These are phyloP conservation scores for Dendroctonus ponderosae DNA, from an alignment of 1,140 invertebrate species.

Conservation along the genomic window DNA sequence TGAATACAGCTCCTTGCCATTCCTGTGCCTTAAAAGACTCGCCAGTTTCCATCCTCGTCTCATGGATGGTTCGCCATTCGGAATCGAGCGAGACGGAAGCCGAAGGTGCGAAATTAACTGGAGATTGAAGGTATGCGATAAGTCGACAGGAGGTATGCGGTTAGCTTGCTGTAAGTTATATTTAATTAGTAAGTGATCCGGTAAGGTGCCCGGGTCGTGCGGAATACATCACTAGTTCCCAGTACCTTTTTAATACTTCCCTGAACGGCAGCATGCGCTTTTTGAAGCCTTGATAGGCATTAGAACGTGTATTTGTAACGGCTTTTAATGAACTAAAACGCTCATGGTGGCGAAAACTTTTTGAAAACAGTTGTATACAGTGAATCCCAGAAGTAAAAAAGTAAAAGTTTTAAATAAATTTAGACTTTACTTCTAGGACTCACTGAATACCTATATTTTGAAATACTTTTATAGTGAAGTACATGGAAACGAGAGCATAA, in stretches of 20 bases:
- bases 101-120: slow-evolving; percentile 36
- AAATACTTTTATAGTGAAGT: too few relatives aligned
- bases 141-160: slow-evolving; percentile 36
- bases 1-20: slow-evolving; percentile 31
- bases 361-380: too few relatives aligned
- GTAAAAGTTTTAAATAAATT: too few relatives aligned
- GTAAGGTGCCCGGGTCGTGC: slow-evolving; percentile 30
- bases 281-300: slow-evolving; percentile 3
- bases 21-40: slow-evolving; percentile 25
- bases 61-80: neutral
- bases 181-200: slow-evolving; percentile 38
- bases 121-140: slow-evolving; percentile 36
- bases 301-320: neutral
- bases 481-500: too few relatives aligned
- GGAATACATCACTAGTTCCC: slow-evolving; percentile 29
- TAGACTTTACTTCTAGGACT: too few relatives aligned
- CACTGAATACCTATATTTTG: too few relatives aligned
- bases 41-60: slow-evolving; percentile 1
- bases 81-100: slow-evolving; percentile 9
- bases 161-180: slow-evolving; percentile 35
- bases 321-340: too few relatives aligned
- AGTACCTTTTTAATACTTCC: slow-evolving; percentile 32
- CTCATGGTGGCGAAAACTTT: too few relatives aligned
- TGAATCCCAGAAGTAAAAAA: too few relatives aligned
- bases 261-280: slow-evolving; percentile 10